Conservation (phyloP, 2,113 vertebrate genomes). For the Hyperopisus bebe region DNA sequence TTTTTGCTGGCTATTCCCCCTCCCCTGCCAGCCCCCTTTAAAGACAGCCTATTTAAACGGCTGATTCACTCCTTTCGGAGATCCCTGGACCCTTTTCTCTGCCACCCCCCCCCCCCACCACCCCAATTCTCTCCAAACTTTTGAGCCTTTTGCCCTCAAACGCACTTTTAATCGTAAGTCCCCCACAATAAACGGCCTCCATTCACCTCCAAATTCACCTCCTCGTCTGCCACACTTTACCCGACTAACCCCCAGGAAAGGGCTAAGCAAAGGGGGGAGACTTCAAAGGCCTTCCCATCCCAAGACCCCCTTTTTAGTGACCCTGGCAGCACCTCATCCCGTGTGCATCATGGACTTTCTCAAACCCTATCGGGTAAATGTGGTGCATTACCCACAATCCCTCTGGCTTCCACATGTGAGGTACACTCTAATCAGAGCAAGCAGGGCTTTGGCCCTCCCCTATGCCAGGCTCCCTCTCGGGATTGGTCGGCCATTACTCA, state of each 20-base stretch:
- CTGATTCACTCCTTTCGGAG: slow-evolving; percentile 29
- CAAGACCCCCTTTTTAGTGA: not conserved
- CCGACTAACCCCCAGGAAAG: slow-evolving; percentile 22
- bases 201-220: slow-evolving; percentile 47
- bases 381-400: not conserved
- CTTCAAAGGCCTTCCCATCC: slow-evolving; percentile 41
- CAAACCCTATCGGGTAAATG: slow-evolving; percentile 30
- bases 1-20: slow-evolving; percentile 34
- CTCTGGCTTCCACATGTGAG: not conserved
- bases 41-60: not conserved
- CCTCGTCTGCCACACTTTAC: slow-evolving; percentile 36
- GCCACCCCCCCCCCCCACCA: not conserved
- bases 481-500: slow-evolving; percentile 22
- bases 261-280: slow-evolving; percentile 28
- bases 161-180: slow-evolving; percentile 29
- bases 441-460: slow-evolving; percentile 20
- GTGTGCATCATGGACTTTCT: slow-evolving; percentile 36
- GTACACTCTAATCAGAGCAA: not conserved
- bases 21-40: slow-evolving; percentile 26
- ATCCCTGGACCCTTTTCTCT: not conserved
- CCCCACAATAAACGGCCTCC: slow-evolving; percentile 41
- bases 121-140: not conserved
- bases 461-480: slow-evolving; percentile 17
- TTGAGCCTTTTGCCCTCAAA: slow-evolving; percentile 24
- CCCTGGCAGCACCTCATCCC: not conserved